phyloP scores from a whole-genome alignment of 2,797 vertebrate genomes.

The Morelia viridis region DNA sequence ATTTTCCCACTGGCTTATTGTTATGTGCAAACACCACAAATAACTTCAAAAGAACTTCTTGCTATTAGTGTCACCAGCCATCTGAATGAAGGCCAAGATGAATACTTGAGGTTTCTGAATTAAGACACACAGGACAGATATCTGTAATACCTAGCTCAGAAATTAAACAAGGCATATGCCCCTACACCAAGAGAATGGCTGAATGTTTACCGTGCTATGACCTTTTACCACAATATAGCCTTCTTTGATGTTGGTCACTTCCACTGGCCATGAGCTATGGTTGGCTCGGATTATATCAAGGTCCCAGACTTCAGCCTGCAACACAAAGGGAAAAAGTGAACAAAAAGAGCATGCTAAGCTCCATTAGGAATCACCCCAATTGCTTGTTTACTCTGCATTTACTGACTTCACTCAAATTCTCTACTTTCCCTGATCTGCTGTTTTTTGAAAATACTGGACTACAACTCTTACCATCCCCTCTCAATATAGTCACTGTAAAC shows the following conservation, averaged over 20 bases:
- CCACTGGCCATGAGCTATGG: slow-evolving; percentile 87
- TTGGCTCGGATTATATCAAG: slow-evolving; percentile 87
- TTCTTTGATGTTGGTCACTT: slow-evolving; percentile 87
- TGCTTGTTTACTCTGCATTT: background rate
- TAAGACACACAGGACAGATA: background rate
- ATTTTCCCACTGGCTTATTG: background rate
- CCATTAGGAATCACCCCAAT: background rate
- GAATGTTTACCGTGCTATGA: slow-evolving; percentile 83
- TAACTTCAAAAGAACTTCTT: background rate
- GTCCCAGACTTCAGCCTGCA: slow-evolving; percentile 98
- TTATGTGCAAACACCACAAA: background rate
- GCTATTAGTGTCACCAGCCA: background rate
- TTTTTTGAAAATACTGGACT: too few relatives aligned
- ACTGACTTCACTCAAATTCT: background rate
- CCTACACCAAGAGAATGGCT: background rate
- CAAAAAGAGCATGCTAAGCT: background rate
- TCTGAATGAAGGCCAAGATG: background rate
- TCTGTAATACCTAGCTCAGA: too few relatives aligned
- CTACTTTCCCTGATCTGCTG: background rate
- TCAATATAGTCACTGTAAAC: too few relatives aligned
- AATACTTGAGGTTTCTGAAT: background rate
- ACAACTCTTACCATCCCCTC: too few relatives aligned
- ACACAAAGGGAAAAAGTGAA: background rate
- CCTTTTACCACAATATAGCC: slow-evolving; percentile 93
- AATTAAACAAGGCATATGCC: background rate